A percentile compares a stretch with the other conserved stretches of the same genome.
phyloP scores from a whole-genome alignment of 2,888 invertebrate species.

The Sthenelais limicola region DNA sequence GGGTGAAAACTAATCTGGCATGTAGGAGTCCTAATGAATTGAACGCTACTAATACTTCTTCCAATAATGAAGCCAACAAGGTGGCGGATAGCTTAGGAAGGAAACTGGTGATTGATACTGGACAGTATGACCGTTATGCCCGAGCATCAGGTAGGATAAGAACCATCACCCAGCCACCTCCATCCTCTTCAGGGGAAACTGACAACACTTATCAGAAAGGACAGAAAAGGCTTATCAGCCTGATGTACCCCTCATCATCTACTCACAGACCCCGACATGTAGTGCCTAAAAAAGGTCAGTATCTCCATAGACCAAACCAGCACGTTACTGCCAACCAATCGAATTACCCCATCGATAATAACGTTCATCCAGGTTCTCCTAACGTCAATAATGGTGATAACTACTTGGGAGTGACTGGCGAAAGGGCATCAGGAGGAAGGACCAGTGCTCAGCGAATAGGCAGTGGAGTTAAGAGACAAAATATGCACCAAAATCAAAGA shows the following conservation, averaged over 20 bases:
- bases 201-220: not conserved
- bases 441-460: not conserved
- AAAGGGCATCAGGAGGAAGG: not conserved
- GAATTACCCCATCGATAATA: too few species aligned
- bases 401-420: not conserved
- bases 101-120: constrained; percentile 34
- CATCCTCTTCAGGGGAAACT: constrained; percentile 18
- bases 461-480: not conserved
- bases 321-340: too few species aligned
- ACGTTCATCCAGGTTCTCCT: too few species aligned
- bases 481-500: not conserved
- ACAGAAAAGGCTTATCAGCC: constrained; percentile 6
- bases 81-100: too few species aligned
- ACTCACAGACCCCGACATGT: constrained; percentile 11
- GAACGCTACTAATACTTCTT: too few species aligned
- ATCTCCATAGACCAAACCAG: too few species aligned
- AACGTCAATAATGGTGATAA: too few species aligned
- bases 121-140: constrained; percentile 39
- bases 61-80: too few species aligned
- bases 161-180: too few species aligned
- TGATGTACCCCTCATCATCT: constrained; percentile 38
- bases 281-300: not conserved
- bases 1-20: too few species aligned
- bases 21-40: too few species aligned
- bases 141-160: constrained; percentile 1